Base-by-base conservation (phyloP, 2,888 invertebrate species). In the Labia minor region DNA sequence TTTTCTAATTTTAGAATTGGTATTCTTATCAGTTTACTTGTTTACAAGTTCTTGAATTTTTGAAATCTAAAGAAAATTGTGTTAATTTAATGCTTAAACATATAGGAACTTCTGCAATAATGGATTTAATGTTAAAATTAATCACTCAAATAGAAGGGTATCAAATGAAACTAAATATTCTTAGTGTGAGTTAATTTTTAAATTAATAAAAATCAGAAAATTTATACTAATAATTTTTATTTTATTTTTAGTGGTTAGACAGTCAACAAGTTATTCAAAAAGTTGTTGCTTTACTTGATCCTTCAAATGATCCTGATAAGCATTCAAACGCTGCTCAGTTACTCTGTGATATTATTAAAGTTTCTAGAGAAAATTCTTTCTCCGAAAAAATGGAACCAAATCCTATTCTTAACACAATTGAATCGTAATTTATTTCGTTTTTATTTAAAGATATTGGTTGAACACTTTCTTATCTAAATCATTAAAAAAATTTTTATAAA, bases 81-180 rank as follows among this genome's bases (percentile, higher is more conserved):
- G 85, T 96, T 77, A 86, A 90, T 72, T 85, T 89, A 77, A 83
- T 96, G 76, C 82, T 95, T 76, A 86, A 88, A 74, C 95, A 97
- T 81, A 85, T 96, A 76, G 89, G 91, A 74, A 95, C 95, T 64
- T 95, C 95, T 20, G 95, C 95, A 73, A 90, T 96, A 75, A 93
- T 94, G 83, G 95, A 97, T 84, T 85, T 94, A 74, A 86, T 94
- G 77, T 82, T 88, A 75, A 90, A 91, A 79, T 86, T 91, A 76
- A 87, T 93, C 78, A 89, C 89, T 71, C 85, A 89, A 73, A 88
- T 95, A 66, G 89, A 90, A 77, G 88, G 87, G 70, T 82, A 81
- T 71, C 87, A 88, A 73, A 84, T 87, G 76, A 83, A 86, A 73
- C 83, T 83, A 75, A 86, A 85, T 78, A 83, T 89, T 74, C 81